Base-by-base conservation (phyloP, 2,113 vertebrate species). In the Sula dactylatra region DNA sequence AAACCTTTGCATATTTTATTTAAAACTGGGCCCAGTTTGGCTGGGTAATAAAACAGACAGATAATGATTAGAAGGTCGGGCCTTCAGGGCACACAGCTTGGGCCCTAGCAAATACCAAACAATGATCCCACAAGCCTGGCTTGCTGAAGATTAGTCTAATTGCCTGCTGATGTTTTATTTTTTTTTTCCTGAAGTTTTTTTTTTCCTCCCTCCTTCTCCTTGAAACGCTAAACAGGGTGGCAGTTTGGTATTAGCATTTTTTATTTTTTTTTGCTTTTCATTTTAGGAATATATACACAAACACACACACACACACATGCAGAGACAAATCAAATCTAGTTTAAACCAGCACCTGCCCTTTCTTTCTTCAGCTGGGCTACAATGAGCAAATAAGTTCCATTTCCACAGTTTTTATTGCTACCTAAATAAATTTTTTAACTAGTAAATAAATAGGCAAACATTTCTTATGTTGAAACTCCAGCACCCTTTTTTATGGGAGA, bases 1-100 rank as follows among this genome's bases (percentile, higher is more conserved):
- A 99, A 99, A 99, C 99, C 99, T 99, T 99, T 99, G 99, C 99
- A 99, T 99, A 99, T 99, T 99, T 99, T 99, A 99, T 99, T 99
- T 99, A 99, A 99, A 99, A 99, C 99, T 99, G 99, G 99, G 99
- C 99, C 99, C 99, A 99, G 99, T 99, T 99, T 99, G 99, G 99
- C 99, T 99, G 99, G 99, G 99, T 99, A 99, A 99, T 99, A 99
- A 99, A 99, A 99, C 99, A 99, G 99, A 99, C 99, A 99, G 99
- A 99, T 99, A 99, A 99, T 99, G 99, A 99, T 99, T 99, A 99
- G 99, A 99, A 99, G 99, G 99, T 99, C 99, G 99, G 98, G 98
- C 99, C 99, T 99, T 98, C 99, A 98, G 99, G 99, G 99, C 99
- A 99, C 99, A 98, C 99, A 98, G 99, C 99, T 99, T 99, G 99